Conservation (phyloP, 2,888 invertebrate genomes). For the Artemia sinica region DNA sequence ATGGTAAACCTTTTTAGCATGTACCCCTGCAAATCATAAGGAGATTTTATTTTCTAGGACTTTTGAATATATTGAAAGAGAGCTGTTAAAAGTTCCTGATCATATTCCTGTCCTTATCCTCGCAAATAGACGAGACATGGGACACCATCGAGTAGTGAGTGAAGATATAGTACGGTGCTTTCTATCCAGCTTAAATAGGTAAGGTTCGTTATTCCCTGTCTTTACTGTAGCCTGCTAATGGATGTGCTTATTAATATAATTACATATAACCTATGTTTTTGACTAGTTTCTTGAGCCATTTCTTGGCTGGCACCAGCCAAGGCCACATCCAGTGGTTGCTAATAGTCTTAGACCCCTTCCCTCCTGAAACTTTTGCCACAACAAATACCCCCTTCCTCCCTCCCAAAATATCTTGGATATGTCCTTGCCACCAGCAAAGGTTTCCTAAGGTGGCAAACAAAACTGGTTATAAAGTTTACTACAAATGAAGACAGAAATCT, state of each 20-base stretch:
- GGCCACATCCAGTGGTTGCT: too few species aligned
- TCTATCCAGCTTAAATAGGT: slow-evolving; percentile 45
- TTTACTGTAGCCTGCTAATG: background rate
- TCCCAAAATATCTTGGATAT: too few species aligned
- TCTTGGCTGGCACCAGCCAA: slow-evolving; percentile 17
- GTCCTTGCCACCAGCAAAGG: too few species aligned
- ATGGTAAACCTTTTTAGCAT: too few species aligned
- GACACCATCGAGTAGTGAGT: slow-evolving; percentile 74
- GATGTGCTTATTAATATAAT: background rate
- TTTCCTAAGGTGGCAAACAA: too few species aligned
- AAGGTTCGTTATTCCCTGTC: slow-evolving; percentile 26
- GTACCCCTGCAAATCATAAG: too few species aligned
- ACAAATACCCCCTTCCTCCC: too few species aligned
- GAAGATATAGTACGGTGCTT: slow-evolving; percentile 50
- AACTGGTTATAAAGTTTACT: too few species aligned
- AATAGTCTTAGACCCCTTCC: too few species aligned
- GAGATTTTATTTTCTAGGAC: slow-evolving; percentile 44
- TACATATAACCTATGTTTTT: slow-evolving; percentile 20
- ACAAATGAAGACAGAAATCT: too few species aligned
- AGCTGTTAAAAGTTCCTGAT: slow-evolving; percentile 51
- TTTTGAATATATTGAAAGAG: slow-evolving; percentile 79
- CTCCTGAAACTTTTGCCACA: too few species aligned
- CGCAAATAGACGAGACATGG: slow-evolving; percentile 90
- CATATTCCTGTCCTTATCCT: slow-evolving; percentile 60
- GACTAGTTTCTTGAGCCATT: slow-evolving; percentile 12